phyloP scores from a whole-genome alignment of 2,797 vertebrate species.

The Tapera naevia region DNA sequence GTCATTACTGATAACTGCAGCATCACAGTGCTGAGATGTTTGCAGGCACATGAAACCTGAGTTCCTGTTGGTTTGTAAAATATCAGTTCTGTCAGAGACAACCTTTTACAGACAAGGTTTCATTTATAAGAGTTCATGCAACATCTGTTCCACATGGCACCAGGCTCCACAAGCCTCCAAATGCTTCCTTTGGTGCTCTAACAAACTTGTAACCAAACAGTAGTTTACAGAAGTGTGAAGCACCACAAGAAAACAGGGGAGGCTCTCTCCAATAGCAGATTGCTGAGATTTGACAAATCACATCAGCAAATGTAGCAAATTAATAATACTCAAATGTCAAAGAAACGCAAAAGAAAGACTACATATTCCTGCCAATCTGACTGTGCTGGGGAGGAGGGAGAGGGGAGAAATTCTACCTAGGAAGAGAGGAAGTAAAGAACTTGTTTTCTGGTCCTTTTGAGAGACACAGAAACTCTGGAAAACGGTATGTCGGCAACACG shows the following conservation, averaged over 20 bases:
- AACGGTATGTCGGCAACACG: background rate
- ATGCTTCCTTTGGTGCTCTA: background rate
- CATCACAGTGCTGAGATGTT: accelerated
- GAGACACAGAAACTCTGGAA: background rate
- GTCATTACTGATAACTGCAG: background rate
- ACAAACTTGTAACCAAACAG: background rate
- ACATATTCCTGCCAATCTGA: background rate
- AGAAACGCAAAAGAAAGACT: background rate
- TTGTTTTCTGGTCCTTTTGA: background rate
- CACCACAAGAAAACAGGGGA: background rate
- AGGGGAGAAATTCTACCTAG: background rate
- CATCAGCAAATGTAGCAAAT: background rate
- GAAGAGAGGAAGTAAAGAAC: background rate
- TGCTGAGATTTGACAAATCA: background rate
- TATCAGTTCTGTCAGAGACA: background rate
- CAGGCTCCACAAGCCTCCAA: background rate
- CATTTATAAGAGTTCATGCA: background rate
- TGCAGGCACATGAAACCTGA: background rate
- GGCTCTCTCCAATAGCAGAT: background rate
- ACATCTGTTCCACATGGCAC: background rate
- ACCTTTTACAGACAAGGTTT: background rate
- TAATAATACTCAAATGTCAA: background rate
- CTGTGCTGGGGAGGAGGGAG: background rate
- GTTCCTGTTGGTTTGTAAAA: background rate
- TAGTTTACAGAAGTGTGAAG: background rate